Evolutionary conservation across 2,888 invertebrate genomes (phyloP).

Genomic region (Ectemnius cavifrons): DNA sequence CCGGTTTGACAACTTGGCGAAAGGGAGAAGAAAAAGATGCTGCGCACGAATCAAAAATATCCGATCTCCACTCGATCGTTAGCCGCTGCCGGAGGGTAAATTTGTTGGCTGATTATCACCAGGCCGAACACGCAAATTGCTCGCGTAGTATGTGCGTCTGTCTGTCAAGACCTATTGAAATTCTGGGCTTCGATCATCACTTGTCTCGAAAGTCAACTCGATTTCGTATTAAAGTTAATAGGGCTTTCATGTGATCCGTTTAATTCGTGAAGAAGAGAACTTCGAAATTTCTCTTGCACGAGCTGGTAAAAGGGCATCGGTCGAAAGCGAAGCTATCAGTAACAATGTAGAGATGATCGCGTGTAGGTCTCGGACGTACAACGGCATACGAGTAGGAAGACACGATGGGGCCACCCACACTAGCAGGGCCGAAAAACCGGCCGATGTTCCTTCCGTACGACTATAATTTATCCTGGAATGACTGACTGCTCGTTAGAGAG

Average conservation of each 20-base stretch:
- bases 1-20: conserved; percentile 54
- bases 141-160: too few species aligned
- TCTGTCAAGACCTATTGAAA: too few species aligned
- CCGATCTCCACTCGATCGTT: conserved; percentile 58
- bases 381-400: conserved; percentile 48
- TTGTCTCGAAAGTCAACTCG: too few species aligned
- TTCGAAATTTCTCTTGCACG: background rate
- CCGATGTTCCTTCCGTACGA: conserved; percentile 68
- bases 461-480: conserved; percentile 72
- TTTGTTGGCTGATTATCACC: conserved; percentile 58
- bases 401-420: conserved; percentile 68
- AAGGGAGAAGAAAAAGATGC: conserved; percentile 46
- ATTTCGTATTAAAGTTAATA: too few species aligned
- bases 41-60: conserved; percentile 50
- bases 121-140: background rate
- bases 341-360: background rate
- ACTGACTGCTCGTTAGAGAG: conserved; percentile 68
- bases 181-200: too few species aligned
- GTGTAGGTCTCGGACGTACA: conserved; percentile 11
- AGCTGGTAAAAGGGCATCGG: too few species aligned
- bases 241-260: too few species aligned
- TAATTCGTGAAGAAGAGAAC: background rate
- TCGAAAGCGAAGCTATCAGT: too few species aligned
- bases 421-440: conserved; percentile 63
- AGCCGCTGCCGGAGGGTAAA: conserved; percentile 69